phyloP scores from a whole-genome alignment of 2,113 vertebrate species.

The Phyllostomus hastatus region DNA sequence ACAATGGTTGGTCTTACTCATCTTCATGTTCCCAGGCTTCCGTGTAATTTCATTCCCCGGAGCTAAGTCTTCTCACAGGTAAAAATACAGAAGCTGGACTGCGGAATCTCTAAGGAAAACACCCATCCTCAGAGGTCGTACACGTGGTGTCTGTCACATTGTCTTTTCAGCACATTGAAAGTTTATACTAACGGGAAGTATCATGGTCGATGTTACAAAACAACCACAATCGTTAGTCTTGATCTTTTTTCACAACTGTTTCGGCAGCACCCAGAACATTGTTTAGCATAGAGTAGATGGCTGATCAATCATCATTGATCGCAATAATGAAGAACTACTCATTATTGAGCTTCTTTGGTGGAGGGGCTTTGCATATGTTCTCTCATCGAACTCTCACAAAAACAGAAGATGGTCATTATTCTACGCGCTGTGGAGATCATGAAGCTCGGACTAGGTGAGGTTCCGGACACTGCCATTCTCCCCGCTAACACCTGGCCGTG shows the following conservation, averaged over 20 bases:
- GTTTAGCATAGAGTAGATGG: background rate
- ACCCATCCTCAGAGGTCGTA: background rate
- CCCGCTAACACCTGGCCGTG: background rate
- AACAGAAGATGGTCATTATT: background rate
- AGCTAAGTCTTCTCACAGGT: slow-evolving; percentile 15
- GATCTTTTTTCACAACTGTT: background rate
- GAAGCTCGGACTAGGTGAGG: background rate
- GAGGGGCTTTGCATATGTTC: background rate
- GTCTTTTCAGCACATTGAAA: background rate
- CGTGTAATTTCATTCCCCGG: slow-evolving; percentile 5
- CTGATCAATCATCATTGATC: background rate
- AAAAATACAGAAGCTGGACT: background rate
- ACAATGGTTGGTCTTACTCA: background rate
- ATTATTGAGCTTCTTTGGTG: background rate
- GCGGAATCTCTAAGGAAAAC: background rate
- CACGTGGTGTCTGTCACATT: background rate
- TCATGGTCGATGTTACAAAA: background rate
- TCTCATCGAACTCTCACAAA: background rate
- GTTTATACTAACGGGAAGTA: background rate
- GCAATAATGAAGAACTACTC: background rate
- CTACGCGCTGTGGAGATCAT: background rate
- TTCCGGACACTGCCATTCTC: background rate
- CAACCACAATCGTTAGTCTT: background rate
- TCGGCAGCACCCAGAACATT: background rate
- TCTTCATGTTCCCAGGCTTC: background rate